These are phyloP conservation scores for Myotis planiceps DNA, from an alignment of 2,797 vertebrate species.

Conservation along the genomic window DNA sequence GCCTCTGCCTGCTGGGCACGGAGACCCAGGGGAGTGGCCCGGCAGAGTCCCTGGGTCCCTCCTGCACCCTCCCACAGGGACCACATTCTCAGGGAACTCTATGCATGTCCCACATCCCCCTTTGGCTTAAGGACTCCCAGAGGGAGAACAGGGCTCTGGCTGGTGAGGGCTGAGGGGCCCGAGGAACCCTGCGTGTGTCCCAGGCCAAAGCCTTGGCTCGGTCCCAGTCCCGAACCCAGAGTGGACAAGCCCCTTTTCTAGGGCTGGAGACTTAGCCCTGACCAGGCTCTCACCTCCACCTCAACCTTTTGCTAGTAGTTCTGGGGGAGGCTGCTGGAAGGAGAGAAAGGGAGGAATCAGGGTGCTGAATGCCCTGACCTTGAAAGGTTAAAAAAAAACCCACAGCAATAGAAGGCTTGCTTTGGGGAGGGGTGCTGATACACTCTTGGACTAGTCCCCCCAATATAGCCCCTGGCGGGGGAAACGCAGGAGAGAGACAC, in stretches of 20 bases:
- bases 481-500: neutral
- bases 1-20: neutral
- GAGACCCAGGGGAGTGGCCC: neutral
- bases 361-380: neutral
- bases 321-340: neutral
- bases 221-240: neutral
- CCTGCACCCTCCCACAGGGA: neutral
- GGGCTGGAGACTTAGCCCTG: neutral
- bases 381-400: neutral
- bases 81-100: neutral
- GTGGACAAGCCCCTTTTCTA: neutral
- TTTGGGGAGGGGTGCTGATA: neutral
- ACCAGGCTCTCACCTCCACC: neutral
- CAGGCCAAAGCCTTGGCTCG: neutral
- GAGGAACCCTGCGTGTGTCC: neutral
- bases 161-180: neutral
- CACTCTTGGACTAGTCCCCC: neutral
- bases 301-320: neutral
- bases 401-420: neutral
- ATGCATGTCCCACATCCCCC: fast-evolving
- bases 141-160: neutral
- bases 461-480: neutral
- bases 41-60: neutral
- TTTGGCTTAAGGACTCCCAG: neutral
- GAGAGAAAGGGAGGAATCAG: neutral